Evolutionary conservation across 2,797 vertebrate species (phyloP).

Genomic region (Sebastes iracundus): DNA sequence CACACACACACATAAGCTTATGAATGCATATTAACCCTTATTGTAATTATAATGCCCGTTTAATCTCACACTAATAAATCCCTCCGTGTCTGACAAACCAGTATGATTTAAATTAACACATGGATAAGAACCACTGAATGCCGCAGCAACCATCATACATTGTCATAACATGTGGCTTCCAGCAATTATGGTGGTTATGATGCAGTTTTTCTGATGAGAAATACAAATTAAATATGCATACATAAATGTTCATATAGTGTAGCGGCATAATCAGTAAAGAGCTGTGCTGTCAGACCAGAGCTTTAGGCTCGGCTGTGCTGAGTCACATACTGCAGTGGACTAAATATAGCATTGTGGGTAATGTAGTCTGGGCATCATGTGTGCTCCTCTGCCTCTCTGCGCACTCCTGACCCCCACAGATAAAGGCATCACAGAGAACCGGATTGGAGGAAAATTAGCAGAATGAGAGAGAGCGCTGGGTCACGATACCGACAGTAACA

Average conservation of each 20-base stretch:
- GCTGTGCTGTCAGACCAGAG: constrained; percentile 29
- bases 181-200: neutral
- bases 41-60: neutral
- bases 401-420: constrained; percentile 16
- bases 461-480: neutral
- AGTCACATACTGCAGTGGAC: constrained; percentile 80
- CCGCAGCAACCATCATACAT: neutral
- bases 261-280: constrained; percentile 2
- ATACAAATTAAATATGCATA: neutral
- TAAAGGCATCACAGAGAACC: neutral
- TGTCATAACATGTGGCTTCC: neutral
- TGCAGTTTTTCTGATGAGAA: neutral
- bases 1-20: neutral
- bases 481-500: neutral
- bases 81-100: neutral
- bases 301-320: constrained; percentile 59
- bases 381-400: constrained; percentile 13
- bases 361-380: constrained; percentile 56
- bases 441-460: neutral
- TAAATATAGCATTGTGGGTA: constrained; percentile 79
- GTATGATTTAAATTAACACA: neutral
- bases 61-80: neutral
- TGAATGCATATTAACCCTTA: neutral
- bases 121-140: neutral
- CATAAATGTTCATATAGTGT: neutral